Percentiles rank a stretch among this genome's conserved stretches.
phyloP scores from a whole-genome alignment of 2,797 vertebrate species.

The Ataeniobius toweri region DNA sequence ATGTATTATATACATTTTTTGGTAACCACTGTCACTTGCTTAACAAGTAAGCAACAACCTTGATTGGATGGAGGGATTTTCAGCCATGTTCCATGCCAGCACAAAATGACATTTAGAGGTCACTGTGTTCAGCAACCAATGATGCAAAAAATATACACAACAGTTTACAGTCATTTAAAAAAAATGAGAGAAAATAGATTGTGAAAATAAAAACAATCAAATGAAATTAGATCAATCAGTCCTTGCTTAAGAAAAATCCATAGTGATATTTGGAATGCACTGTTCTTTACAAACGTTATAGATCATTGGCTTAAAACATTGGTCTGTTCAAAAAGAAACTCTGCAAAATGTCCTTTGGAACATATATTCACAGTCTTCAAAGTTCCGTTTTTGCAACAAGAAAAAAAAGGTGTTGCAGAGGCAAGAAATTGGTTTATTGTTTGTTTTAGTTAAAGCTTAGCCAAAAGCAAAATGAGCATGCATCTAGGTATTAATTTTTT shows the following conservation, averaged over 20 bases:
- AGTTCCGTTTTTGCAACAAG: conserved; percentile 97
- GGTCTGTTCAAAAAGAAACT: conserved; percentile 84
- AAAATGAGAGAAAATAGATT: conserved; percentile 74
- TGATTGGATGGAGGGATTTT: conserved; percentile 76
- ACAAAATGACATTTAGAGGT: conserved; percentile 74
- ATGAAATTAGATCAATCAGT: conserved; percentile 81
- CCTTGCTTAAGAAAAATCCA: conserved; percentile 85
- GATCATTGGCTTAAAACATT: conserved; percentile 89
- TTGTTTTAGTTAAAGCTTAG: conserved; percentile 91
- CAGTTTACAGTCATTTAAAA: conserved; percentile 83
- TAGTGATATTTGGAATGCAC: conserved; percentile 88
- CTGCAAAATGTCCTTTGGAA: conserved; percentile 88
- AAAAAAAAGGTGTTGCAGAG: conserved; percentile 83
- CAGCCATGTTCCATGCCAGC: conserved; percentile 75
- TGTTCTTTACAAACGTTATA: conserved; percentile 88
- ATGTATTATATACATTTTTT: conserved; percentile 87
- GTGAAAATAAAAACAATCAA: conserved; percentile 74
- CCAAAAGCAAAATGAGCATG: conserved; percentile 91
- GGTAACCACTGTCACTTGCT: conserved; percentile 85
- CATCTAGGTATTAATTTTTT: conserved; percentile 85
- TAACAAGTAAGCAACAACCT: conserved; percentile 81
- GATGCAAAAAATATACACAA: conserved; percentile 82
- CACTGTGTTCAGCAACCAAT: conserved; percentile 75
- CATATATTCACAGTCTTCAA: conserved; percentile 96
- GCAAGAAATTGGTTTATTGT: conserved; percentile 88